Percentiles rank a stretch among this genome's conserved stretches.
phyloP scores from a whole-genome alignment of 2,113 vertebrate genomes.

The Sarotherodon lohbergeri region DNA sequence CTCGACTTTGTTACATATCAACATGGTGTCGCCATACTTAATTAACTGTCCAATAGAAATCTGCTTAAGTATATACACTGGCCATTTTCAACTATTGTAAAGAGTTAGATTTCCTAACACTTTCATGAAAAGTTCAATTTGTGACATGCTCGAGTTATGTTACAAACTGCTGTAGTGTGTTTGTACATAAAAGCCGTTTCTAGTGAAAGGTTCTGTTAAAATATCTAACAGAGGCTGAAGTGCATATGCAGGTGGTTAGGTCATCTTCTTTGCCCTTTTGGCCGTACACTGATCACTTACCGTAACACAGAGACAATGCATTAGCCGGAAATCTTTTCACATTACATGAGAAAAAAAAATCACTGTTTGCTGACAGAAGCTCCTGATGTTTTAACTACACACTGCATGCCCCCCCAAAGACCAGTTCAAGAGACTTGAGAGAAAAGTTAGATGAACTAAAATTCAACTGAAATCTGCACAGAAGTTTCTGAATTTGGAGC shows the following conservation, averaged over 20 bases:
- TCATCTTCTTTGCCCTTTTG: constrained; percentile 22
- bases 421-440: background rate
- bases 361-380: constrained; percentile 16
- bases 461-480: constrained; percentile 9
- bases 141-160: background rate
- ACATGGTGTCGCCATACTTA: background rate
- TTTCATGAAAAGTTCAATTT: background rate
- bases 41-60: constrained; percentile 13
- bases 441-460: constrained; percentile 26
- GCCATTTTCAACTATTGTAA: constrained; percentile 16
- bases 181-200: constrained; percentile 12
- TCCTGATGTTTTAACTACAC: constrained; percentile 33
- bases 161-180: background rate
- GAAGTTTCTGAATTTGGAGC: constrained; percentile 5
- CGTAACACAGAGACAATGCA: background rate
- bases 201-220: background rate
- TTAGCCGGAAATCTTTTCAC: constrained; percentile 31
- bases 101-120: background rate
- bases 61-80: constrained; percentile 29
- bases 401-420: constrained; percentile 12
- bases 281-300: background rate
- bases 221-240: constrained; percentile 39
- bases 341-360: constrained; percentile 11
- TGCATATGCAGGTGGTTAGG: constrained; percentile 62
- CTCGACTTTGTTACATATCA: background rate